A percentile compares a stretch with the other conserved stretches of the same genome.
Conservation (phyloP, 2,888 invertebrate genomes). For the Drosophila mercatorum region DNA sequence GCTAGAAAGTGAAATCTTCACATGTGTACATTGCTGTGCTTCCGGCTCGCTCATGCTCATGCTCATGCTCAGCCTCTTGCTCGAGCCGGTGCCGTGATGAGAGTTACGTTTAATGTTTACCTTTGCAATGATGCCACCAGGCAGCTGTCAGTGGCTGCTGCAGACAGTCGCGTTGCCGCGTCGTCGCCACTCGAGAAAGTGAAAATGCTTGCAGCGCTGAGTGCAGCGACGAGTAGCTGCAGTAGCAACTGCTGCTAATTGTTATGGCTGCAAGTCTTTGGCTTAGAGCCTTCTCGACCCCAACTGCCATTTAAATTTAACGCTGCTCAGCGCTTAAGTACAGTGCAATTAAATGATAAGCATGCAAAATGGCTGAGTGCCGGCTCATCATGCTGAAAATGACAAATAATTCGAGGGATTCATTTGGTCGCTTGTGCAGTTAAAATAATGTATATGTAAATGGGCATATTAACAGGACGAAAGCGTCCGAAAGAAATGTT, state of each 20-base stretch:
- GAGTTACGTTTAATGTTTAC: slow-evolving; percentile 70
- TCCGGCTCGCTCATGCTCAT: slow-evolving; percentile 54
- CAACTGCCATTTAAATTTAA: slow-evolving; percentile 52
- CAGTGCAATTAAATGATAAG: slow-evolving; percentile 63
- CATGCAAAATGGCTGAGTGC: slow-evolving; percentile 32
- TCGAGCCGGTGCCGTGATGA: slow-evolving; percentile 37
- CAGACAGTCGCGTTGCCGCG: slow-evolving; percentile 38
- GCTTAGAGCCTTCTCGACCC: slow-evolving; percentile 34
- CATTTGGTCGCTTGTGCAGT: slow-evolving; percentile 34
- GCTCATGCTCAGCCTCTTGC: slow-evolving; percentile 6
- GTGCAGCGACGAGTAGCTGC: slow-evolving; percentile 18
- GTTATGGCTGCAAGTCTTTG: slow-evolving; percentile 56
- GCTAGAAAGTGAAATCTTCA: slow-evolving; percentile 74
- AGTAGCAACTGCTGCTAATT: slow-evolving; percentile 76
- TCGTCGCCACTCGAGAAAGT: slow-evolving; percentile 57
- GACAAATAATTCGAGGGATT: slow-evolving; percentile 52
- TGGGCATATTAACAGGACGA: slow-evolving; percentile 71
- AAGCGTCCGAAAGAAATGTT: slow-evolving; percentile 58
- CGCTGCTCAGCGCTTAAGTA: slow-evolving; percentile 43
- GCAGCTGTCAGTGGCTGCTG: slow-evolving; percentile 23
- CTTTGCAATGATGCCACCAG: slow-evolving; percentile 59
- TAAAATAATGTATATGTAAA: slow-evolving; percentile 76
- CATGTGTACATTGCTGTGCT: slow-evolving; percentile 52
- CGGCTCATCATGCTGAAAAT: slow-evolving; percentile 40
- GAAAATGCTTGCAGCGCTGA: slow-evolving; percentile 59